Base-by-base conservation (phyloP, 2,113 vertebrate genomes). In the Sardina pilchardus region DNA sequence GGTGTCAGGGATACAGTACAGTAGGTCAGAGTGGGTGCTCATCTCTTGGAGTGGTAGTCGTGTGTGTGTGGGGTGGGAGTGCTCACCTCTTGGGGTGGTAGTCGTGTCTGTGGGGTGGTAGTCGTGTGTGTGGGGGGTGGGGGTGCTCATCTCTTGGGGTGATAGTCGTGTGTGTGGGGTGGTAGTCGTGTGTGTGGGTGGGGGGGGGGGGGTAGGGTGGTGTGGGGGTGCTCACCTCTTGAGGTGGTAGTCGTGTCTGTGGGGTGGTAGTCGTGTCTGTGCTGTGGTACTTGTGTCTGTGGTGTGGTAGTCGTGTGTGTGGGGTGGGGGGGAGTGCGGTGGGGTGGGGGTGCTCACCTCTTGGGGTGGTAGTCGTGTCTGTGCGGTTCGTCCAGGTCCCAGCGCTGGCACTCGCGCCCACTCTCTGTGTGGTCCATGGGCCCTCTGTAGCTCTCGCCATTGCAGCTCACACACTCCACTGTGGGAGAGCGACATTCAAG, bases 351-450 rank as follows among this genome's bases (percentile, higher is more conserved):
- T 86, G 39, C 85, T 85, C 63, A 99, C 98, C 97, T 97, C 91
- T 97, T 97, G 53, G 97, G 97, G 86, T 97, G 94, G 93, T 97
- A 97, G 92, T 95, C 95, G 93, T 99, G 98, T 90, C 95, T 96
- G 91, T 99, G 98, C 48, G 98, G 98, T 82, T 95, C 96, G 86
- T 97, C 95, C 89, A 97, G 96, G 93, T 99, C 98, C 98, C 98
- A 99, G 75, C 98, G 97, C 91, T 99, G 98, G 88, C 98, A 99
- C 92, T 96, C 97, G 88, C 95, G 97, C 88, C 97, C 98, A 0
- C 96, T 96, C 89, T 99, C 96, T 0, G 98, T 99, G 91, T 96
- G 97, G 96, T 99, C 98, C 97, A 99, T 96, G n/a, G 97, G 97
- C 83, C 98, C 98, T 92, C 97, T 96, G 85, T 99, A 99, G 91